These are phyloP conservation scores for Anthopleura xanthogrammica DNA, from an alignment of 92 coral and sea anemone species.

Conservation along the genomic window DNA sequence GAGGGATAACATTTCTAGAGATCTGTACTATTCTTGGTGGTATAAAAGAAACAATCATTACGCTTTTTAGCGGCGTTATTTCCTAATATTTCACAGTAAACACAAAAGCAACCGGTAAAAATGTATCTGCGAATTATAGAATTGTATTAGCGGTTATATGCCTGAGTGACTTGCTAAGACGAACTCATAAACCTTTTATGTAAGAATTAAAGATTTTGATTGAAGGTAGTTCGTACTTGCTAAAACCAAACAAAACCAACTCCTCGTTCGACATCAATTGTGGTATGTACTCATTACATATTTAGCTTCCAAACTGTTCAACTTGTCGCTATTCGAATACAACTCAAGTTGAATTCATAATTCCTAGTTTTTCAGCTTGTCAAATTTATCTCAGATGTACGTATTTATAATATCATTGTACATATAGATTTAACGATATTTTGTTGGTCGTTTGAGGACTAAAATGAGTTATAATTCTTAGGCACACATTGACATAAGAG, in stretches of 20 bases:
- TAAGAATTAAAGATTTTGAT: slow-evolving; percentile 11
- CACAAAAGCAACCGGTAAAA: neutral
- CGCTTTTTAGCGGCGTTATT: neutral
- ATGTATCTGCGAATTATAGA: neutral
- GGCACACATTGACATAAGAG: slow-evolving; percentile 24
- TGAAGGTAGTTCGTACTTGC: slow-evolving; percentile 19
- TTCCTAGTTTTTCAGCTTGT: neutral
- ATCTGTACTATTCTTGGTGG: neutral
- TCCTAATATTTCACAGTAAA: neutral
- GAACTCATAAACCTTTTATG: neutral
- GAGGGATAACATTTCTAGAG: neutral
- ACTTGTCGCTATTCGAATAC: neutral
- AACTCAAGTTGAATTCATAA: neutral
- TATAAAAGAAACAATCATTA: neutral
- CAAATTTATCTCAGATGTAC: slow-evolving; percentile 3
- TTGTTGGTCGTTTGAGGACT: neutral
- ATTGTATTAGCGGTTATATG: slow-evolving; percentile 18
- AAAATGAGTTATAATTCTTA: neutral
- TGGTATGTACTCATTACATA: slow-evolving; percentile 23
- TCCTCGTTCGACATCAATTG: neutral
- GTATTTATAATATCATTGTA: neutral
- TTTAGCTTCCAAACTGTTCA: slow-evolving; percentile 14
- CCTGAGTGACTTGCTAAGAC: slow-evolving; percentile 16
- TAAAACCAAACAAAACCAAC: slow-evolving; percentile 24
- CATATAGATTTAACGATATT: neutral